Conservation (phyloP, 2,113 vertebrate species). For the Scolopax mira region DNA sequence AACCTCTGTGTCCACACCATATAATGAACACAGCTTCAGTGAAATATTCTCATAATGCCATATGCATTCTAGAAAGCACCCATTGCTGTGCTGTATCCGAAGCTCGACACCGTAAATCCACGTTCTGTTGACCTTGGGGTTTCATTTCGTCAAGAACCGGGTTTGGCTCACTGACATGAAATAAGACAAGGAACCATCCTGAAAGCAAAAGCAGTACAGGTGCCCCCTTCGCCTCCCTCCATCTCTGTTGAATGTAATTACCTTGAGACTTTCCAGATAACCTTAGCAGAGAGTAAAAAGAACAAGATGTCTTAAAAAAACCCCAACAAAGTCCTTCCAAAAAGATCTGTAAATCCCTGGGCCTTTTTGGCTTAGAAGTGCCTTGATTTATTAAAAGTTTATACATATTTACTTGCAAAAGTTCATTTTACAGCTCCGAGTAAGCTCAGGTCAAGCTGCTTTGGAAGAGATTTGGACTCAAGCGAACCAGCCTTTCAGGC, state of each 20-base stretch:
- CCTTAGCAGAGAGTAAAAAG: not conserved
- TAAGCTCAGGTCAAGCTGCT: not conserved
- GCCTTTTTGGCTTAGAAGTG: not conserved
- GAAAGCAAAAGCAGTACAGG: not conserved
- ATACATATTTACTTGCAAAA: not conserved
- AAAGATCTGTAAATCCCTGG: not conserved
- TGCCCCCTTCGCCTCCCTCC: not conserved
- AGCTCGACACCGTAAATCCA: not conserved
- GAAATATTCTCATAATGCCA: not conserved
- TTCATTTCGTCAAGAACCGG: not conserved
- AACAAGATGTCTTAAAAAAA: not conserved
- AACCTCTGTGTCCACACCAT: not conserved
- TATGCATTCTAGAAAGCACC: not conserved
- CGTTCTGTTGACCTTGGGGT: not conserved
- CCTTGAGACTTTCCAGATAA: not conserved
- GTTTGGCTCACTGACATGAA: not conserved
- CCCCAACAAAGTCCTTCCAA: rapidly evolving
- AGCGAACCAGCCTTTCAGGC: not conserved
- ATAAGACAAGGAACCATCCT: not conserved
- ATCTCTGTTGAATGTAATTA: not conserved
- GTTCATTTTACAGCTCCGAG: not conserved
- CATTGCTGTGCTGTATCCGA: not conserved
- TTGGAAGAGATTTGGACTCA: not conserved
- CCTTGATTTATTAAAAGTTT: not conserved
- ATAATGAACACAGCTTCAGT: not conserved